These are phyloP conservation scores for human (Homo sapiens) DNA, from an alignment of 2,113 vertebrate genomes.

Conservation along the genomic window GRCh38 chr15:74632501-74633000, in stretches of 20 bases:
- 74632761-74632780: slow-evolving; percentile 97
- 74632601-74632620: slow-evolving; percentile 85
- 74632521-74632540: slow-evolving; percentile 64
- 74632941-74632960: slow-evolving; percentile 89
- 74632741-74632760: slow-evolving; percentile 93
- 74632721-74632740: slow-evolving; percentile 93
- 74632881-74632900: slow-evolving; percentile 94
- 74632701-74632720: slow-evolving; percentile 97
- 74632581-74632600: neutral
- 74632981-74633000: neutral
- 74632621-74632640: slow-evolving; percentile 98
- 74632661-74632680: slow-evolving; percentile 97
- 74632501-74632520: slow-evolving; percentile 58
- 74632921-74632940: slow-evolving; percentile 94
- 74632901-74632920: slow-evolving; percentile 99
- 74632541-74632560: slow-evolving; percentile 85
- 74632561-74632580: slow-evolving; percentile 59
- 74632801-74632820: slow-evolving; percentile 96
- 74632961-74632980: neutral
- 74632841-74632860: slow-evolving; percentile 97
- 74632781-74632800: slow-evolving; percentile 92
- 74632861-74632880: slow-evolving; percentile 98
- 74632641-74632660: slow-evolving; percentile 97
- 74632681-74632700: slow-evolving; percentile 95
- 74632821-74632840: slow-evolving; percentile 95